Evolutionary conservation across 2,797 vertebrate genomes (phyloP).

Genomic region (Protonibea diacanthus): DNA sequence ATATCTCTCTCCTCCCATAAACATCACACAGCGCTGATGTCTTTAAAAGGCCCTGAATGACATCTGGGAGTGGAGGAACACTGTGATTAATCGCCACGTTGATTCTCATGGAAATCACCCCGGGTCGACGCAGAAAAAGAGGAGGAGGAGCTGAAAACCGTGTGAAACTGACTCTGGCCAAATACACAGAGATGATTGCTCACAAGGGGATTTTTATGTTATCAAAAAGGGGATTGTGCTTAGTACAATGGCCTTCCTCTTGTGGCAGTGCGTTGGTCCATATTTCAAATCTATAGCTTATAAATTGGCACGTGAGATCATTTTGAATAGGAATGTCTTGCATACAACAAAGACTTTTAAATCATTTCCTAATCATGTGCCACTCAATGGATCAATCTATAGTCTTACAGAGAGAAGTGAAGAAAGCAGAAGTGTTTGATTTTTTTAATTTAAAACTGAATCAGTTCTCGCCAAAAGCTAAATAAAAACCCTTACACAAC

Average conservation of each 20-base stretch:
- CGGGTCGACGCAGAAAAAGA: constrained; percentile 68
- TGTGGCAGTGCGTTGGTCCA: constrained; percentile 47
- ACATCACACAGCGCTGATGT: constrained; percentile 80
- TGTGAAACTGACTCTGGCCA: constrained; percentile 81
- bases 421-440: background rate
- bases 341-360: constrained; percentile 32
- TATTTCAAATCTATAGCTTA: constrained; percentile 64
- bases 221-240: constrained; percentile 73
- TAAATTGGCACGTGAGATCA: constrained; percentile 49
- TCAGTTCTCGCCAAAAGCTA: constrained; percentile 17
- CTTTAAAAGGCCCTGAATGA: constrained; percentile 85
- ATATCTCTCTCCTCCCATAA: constrained; percentile 81
- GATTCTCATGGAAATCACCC: constrained; percentile 86
- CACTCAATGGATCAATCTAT: constrained; percentile 13
- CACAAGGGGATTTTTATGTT: constrained; percentile 74
- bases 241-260: constrained; percentile 61
- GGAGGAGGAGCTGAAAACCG: constrained; percentile 73
- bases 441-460: constrained; percentile 29
- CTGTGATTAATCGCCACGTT: constrained; percentile 83
- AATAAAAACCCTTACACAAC: constrained; percentile 9
- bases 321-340: constrained; percentile 31
- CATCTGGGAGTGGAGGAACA: constrained; percentile 82
- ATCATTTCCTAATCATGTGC: constrained; percentile 42
- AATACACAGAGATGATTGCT: constrained; percentile 76
- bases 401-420: background rate